phyloP scores from a whole-genome alignment of 1,140 invertebrate species.

The Sminthurinus signatus region DNA sequence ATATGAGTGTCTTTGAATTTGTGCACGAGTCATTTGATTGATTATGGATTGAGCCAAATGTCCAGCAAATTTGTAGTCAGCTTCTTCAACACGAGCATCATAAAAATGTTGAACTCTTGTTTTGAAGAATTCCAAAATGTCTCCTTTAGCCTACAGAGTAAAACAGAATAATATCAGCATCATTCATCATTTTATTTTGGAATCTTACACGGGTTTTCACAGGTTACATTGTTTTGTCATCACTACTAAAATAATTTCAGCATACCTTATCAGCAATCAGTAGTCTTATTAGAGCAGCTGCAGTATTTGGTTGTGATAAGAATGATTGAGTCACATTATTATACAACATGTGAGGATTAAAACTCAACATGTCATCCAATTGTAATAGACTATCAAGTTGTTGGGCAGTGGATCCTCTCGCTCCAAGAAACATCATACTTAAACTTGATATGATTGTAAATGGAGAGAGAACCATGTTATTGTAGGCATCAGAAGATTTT shows the following conservation, averaged over 20 bases:
- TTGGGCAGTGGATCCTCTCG: slow-evolving; percentile 73
- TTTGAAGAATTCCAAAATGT: slow-evolving; percentile 74
- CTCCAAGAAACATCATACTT: slow-evolving; percentile 81
- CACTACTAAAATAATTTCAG: no score
- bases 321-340: slow-evolving; percentile 70
- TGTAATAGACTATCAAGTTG: slow-evolving; percentile 81
- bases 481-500: slow-evolving; percentile 56
- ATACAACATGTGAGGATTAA: slow-evolving; percentile 77
- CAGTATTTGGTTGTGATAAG: slow-evolving; percentile 39
- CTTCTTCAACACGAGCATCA: slow-evolving; percentile 72
- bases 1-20: slow-evolving; percentile 41
- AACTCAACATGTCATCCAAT: slow-evolving; percentile 76
- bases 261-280: slow-evolving; percentile 41
- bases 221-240: no score
- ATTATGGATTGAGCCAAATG: slow-evolving; percentile 40
- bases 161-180: no score
- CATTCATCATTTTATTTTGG: no score
- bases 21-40: slow-evolving; percentile 41
- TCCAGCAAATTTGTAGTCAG: slow-evolving; percentile 59
- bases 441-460: slow-evolving; percentile 74
- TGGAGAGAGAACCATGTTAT: slow-evolving; percentile 74
- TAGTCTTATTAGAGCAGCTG: slow-evolving; percentile 37
- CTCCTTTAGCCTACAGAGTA: slow-evolving; percentile 55
- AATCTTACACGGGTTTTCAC: no score
- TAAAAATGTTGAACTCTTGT: slow-evolving; percentile 77